Percentiles rank a stretch among this genome's conserved stretches.
phyloP scores from a whole-genome alignment of 2,797 vertebrate species.

The Pangasius krempfi region DNA sequence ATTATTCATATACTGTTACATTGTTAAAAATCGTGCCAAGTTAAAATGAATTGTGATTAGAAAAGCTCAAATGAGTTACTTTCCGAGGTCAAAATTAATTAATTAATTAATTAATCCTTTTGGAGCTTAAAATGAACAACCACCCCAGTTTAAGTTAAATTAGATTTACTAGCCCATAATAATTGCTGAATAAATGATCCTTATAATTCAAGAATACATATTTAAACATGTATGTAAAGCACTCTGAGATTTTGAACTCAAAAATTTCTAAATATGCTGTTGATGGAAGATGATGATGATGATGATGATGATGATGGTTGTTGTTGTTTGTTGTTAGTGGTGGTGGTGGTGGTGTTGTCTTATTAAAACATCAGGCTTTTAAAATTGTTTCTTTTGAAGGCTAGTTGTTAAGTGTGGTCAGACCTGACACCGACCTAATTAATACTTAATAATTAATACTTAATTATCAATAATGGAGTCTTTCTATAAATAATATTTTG shows the following conservation, averaged over 20 bases:
- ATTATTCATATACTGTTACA: not conserved
- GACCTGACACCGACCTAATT: not conserved
- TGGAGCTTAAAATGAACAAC: not conserved
- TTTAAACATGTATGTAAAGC: not conserved
- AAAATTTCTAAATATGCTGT: not conserved
- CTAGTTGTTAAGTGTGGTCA: not conserved
- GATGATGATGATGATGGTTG: no score
- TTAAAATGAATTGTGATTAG: not conserved
- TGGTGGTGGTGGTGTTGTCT: not conserved
- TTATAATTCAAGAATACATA: not conserved
- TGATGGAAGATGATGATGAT: not conserved
- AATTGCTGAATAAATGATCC: not conserved
- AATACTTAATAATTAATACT: not conserved
- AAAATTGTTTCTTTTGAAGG: no score
- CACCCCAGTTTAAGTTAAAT: not conserved
- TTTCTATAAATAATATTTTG: not conserved
- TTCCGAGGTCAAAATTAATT: not conserved
- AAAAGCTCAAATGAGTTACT: not conserved
- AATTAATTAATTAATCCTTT: not conserved
- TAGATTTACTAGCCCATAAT: not conserved
- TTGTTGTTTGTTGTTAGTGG: not conserved
- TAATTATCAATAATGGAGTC: not conserved
- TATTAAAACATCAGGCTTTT: no score
- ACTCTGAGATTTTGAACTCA: not conserved
- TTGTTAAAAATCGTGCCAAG: not conserved